Evolutionary conservation across 2,888 invertebrate species (phyloP).

Genomic region (Acleris literana): DNA sequence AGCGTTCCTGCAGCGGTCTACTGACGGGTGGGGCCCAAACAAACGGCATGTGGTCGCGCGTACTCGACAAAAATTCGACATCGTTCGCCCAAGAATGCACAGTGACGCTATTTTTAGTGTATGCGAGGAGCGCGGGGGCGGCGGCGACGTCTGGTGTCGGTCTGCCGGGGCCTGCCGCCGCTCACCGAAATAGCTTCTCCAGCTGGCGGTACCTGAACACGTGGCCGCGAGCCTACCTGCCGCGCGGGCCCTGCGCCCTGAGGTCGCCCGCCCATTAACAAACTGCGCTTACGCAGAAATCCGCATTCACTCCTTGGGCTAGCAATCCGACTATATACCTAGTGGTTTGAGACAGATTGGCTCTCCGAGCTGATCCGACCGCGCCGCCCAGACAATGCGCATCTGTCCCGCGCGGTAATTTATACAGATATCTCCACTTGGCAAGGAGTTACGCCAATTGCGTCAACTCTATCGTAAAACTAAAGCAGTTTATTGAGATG

Average conservation of each 20-base stretch:
- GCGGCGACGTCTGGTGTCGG: slow-evolving; percentile 83
- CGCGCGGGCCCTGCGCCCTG: slow-evolving; percentile 24
- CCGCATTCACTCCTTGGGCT: too few relatives aligned
- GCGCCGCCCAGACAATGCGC: slow-evolving; percentile 19
- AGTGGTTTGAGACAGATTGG: slow-evolving; percentile 13
- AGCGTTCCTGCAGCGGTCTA: slow-evolving; percentile 38
- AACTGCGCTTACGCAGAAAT: neutral
- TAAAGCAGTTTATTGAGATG: slow-evolving; percentile 13
- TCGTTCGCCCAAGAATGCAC: slow-evolving; percentile 84
- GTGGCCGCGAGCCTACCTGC: slow-evolving; percentile 65
- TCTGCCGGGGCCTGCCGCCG: slow-evolving; percentile 86
- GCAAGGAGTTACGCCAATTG: slow-evolving; percentile 32
- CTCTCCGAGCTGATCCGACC: slow-evolving; percentile 14
- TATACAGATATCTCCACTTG: slow-evolving; percentile 30
- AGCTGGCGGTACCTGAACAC: slow-evolving; percentile 81
- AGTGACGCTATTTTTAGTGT: slow-evolving; percentile 79
- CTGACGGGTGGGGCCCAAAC: slow-evolving; percentile 71
- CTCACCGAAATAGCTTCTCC: slow-evolving; percentile 82
- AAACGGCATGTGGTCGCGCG: slow-evolving; percentile 81
- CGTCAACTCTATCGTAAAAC: slow-evolving; percentile 28
- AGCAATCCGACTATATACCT: neutral
- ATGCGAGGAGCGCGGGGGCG: slow-evolving; percentile 82
- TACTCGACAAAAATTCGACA: slow-evolving; percentile 84
- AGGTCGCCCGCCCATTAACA: neutral
- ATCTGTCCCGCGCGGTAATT: slow-evolving; percentile 21